Base-by-base conservation (phyloP, 2,888 invertebrate genomes). In the Rhyacophila evoluta region DNA sequence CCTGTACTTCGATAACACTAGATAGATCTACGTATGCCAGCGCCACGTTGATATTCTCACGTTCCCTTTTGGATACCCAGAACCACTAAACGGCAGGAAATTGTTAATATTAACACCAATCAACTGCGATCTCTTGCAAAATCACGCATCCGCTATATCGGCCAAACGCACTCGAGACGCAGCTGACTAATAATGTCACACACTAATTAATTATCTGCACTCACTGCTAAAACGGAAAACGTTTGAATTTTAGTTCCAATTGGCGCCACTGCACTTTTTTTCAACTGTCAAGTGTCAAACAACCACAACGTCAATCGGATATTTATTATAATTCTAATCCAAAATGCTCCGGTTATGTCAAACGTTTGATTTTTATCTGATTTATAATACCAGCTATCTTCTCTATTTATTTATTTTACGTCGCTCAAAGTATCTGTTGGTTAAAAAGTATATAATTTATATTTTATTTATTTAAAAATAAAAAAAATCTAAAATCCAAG, bases 1-100 rank as follows among this genome's bases (percentile, higher is more conserved):
- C 93, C 93, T 93, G 93, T 86, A 93, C 92, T 90, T 94, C 93
- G 87, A 94, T 93, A 87, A 94, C 93, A 85, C 93, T 93, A 85
- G 93, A 92, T 89, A 93, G 91, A 86, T 93, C 93, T 87, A 94
- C 93, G 91, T 93, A 93, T 85, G 93, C 93, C 89, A 93, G 91
- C 88, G 92, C 93, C 91, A 91, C 89, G 86, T 88, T 90, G 89
- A 69, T 19, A 25, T 69, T 73, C 28, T 55, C 79, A 69, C 76
- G 79, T 76, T 76, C 76, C 55, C 70, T 76, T 72, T 73, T 74
- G 25, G 72, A 75, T 68, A 70, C 29, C 36, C 28, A 19, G 37
- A 76, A 73, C 55, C 75, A 55, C 78, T 75, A 78, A 78, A 78
- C 69, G 78, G 75, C 78, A 72, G 38, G n/a, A 69, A 55, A 33